phyloP scores from a whole-genome alignment of 2,888 invertebrate species.

The Hoplodrina ambigua region DNA sequence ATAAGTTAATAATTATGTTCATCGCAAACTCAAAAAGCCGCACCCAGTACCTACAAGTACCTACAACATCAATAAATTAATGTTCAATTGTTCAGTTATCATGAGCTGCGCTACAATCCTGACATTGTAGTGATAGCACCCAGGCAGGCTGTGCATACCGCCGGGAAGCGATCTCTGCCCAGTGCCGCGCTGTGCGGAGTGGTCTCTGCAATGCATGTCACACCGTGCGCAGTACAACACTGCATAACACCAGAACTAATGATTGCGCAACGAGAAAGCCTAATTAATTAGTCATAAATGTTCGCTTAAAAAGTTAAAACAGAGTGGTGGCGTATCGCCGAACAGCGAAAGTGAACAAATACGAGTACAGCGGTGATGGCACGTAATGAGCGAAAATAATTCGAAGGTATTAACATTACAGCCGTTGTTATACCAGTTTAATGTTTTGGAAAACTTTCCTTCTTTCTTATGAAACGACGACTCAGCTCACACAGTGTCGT shows the following conservation, averaged over 20 bases:
- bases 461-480: slow-evolving; percentile 30
- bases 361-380: slow-evolving; percentile 48
- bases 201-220: slow-evolving; percentile 45
- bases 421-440: slow-evolving; percentile 28
- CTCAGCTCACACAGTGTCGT: background rate
- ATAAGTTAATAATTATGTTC: no score
- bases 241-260: slow-evolving; percentile 44
- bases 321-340: slow-evolving; percentile 48
- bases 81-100: slow-evolving; percentile 5
- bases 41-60: no score
- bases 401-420: slow-evolving; percentile 33
- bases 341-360: slow-evolving; percentile 63
- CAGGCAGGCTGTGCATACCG: slow-evolving; percentile 13
- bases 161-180: slow-evolving; percentile 22
- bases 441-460: slow-evolving; percentile 54
- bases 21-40: no score
- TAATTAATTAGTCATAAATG: slow-evolving; percentile 65
- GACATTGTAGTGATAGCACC: slow-evolving; percentile 17
- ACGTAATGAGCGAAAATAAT: slow-evolving; percentile 42
- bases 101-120: slow-evolving; percentile 4
- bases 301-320: slow-evolving; percentile 52
- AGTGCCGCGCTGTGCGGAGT: slow-evolving; percentile 3
- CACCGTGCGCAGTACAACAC: slow-evolving; percentile 34
- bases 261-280: slow-evolving; percentile 63
- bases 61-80: background rate